These are phyloP conservation scores for Eutolmus rufibarbis DNA, from an alignment of 2,888 invertebrate genomes.

Conservation along the genomic window DNA sequence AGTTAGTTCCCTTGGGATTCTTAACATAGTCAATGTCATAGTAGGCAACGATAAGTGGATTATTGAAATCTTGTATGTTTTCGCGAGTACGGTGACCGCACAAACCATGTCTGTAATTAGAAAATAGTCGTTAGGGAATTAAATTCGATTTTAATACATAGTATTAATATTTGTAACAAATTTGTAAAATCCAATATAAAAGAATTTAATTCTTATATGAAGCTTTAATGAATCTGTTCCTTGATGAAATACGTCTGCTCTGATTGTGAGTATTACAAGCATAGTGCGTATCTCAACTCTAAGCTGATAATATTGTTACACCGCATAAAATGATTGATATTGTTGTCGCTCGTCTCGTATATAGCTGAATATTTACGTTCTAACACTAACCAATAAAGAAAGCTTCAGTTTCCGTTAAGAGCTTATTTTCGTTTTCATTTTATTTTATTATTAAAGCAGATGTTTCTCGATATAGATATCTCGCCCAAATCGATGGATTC, in stretches of 20 bases:
- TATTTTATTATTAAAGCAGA: no score
- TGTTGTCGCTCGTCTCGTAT: no score
- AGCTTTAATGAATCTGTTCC: not conserved
- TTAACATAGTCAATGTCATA: constrained; percentile 95
- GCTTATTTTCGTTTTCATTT: no score
- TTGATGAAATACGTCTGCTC: not conserved
- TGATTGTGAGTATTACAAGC: not conserved
- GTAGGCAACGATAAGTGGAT: constrained; percentile 90
- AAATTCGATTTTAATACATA: not conserved
- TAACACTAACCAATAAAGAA: no score
- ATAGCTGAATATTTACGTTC: no score
- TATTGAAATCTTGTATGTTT: constrained; percentile 83
- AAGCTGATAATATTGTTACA: no score
- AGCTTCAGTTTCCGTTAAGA: no score
- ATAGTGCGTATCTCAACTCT: no score
- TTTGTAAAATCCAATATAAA: not conserved
- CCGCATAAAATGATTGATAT: no score
- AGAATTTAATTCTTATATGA: not conserved
- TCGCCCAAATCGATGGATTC: no score
- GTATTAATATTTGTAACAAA: not conserved
- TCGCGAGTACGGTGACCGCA: constrained; percentile 90
- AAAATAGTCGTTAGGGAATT: not conserved
- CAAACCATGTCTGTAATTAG: constrained; percentile 79
- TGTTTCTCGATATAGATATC: no score
- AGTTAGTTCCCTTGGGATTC: constrained; percentile 97